A percentile compares a stretch with the other conserved stretches of the same genome.
phyloP scores from a whole-genome alignment of 2,888 invertebrate genomes.

The Mythimna vitellina region DNA sequence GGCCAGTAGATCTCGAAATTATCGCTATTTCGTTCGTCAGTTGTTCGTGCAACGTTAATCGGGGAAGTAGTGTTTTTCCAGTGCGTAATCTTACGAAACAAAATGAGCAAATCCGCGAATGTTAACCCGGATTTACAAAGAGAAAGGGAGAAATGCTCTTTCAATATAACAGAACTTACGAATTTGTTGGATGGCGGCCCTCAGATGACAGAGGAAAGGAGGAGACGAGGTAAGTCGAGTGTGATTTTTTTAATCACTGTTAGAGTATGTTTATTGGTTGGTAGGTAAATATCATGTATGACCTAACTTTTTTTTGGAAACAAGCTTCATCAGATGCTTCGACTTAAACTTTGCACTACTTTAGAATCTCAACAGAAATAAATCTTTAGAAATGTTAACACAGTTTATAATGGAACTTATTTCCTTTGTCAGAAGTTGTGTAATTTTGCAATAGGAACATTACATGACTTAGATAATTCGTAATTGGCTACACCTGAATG shows the following conservation, averaged over 20 bases:
- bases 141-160: slow-evolving; percentile 94
- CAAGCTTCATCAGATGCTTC: neutral
- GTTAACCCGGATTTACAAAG: slow-evolving; percentile 93
- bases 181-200: slow-evolving; percentile 94
- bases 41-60: slow-evolving; percentile 30
- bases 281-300: neutral
- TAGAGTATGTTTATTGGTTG: neutral
- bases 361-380: slow-evolving; percentile 1
- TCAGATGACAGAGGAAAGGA: slow-evolving; percentile 93
- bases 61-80: slow-evolving; percentile 29
- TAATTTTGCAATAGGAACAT: slow-evolving; percentile 4
- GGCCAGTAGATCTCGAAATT: slow-evolving; percentile 22
- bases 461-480: neutral
- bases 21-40: slow-evolving; percentile 34
- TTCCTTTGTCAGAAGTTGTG: slow-evolving; percentile 25
- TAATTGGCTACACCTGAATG: neutral
- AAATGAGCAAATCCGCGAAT: slow-evolving; percentile 72
- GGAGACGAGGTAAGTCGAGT: slow-evolving; percentile 79
- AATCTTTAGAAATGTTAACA: neutral
- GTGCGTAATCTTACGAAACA: slow-evolving; percentile 43
- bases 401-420: neutral
- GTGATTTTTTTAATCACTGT: slow-evolving; percentile 14
- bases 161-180: slow-evolving; percentile 94
- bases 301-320: slow-evolving; percentile 9
- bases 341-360: slow-evolving; percentile 33